A percentile compares a stretch with the other conserved stretches of the same genome.
Evolutionary conservation across 2,113 vertebrate species (phyloP).

Genomic region (Thomomys bottae): DNA sequence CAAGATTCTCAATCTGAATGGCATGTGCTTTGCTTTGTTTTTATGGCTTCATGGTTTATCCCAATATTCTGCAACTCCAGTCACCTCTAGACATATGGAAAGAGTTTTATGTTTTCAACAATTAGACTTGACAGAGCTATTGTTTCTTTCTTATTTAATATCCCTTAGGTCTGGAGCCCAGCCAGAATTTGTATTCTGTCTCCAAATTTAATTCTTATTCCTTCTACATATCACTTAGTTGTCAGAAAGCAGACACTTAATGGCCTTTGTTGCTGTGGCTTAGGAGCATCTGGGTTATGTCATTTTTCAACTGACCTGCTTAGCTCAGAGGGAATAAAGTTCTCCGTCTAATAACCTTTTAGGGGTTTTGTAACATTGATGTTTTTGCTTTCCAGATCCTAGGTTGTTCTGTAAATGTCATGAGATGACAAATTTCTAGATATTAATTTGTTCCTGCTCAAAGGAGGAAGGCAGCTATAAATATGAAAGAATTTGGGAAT

Average conservation of each 20-base stretch:
- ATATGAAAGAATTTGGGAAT: constrained; percentile 22
- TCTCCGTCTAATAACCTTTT: constrained; percentile 59
- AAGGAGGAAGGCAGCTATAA: constrained; percentile 33
- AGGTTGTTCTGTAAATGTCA: constrained; percentile 56
- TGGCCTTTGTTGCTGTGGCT: constrained; percentile 66
- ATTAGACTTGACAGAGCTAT: constrained; percentile 57
- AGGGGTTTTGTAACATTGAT: constrained; percentile 2
- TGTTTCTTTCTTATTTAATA: constrained; percentile 62
- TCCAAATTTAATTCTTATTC: constrained; percentile 74
- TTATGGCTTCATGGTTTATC: not conserved
- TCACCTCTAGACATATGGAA: constrained; percentile 39
- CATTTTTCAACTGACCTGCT: constrained; percentile 64
- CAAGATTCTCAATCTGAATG: constrained; percentile 2
- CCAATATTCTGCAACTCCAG: not conserved
- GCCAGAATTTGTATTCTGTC: constrained; percentile 62
- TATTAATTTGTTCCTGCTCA: constrained; percentile 2
- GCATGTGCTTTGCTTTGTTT: not conserved
- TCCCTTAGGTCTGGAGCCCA: constrained; percentile 34
- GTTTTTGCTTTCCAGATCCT: constrained; percentile 56
- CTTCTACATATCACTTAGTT: constrained; percentile 71
- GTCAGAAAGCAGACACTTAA: constrained; percentile 69
- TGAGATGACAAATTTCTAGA: constrained; percentile 43
- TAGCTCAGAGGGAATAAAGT: constrained; percentile 58
- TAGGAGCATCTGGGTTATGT: constrained; percentile 65
- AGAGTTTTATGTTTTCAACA: constrained; percentile 73